Evolutionary conservation across 2,113 vertebrate genomes (phyloP), one percentile per base, ranked within the genome.

Genomic region (Aegithalos caudatus): DNA sequence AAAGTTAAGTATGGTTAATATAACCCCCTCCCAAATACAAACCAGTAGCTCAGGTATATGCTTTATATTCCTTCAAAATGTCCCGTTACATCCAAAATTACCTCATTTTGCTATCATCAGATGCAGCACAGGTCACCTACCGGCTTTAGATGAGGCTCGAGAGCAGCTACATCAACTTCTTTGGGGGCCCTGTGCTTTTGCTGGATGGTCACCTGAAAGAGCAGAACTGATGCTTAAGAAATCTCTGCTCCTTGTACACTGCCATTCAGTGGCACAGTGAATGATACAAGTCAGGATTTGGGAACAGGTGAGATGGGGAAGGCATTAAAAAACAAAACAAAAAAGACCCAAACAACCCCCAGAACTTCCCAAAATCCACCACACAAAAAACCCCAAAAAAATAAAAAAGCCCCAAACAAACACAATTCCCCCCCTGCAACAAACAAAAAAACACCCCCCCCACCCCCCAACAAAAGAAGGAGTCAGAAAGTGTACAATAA

Each of bases 51-150:
- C 48, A 81, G 23, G 44, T 17, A 48, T 67, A 71, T 38, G 19
- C 17, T 61, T 25, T 57, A 6, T 67, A 45, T 42, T 79, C 27
- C n/a, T 81, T 88, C 38, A 94, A 92, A 62, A 20, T 14, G 10
- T 33, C 29, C 22, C 66, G 33, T 69, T 18, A 76, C 0, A 50
- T 76, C 27, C 50, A 57, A 33, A 76, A 69, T 50, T 35, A 53
- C 53, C 50, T 79, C 81, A 48, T 40, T 94, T 76, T 79, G 37
- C 48, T 50, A 29, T 29, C 27, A 53, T 48, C 40, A 84, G 12
- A 64, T 29, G 11, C 33, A 85, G 20, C 38, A 80, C 14, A 73
- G 33, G 14, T 83, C 58, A 97, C 95, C 40, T 94, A 97, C 92
- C 38, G 28, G 76, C 56, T 88, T 86, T 73, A 74, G 69, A 51